phyloP scores from a whole-genome alignment of 1,140 invertebrate genomes.

The Sarcophaga peregrina region DNA sequence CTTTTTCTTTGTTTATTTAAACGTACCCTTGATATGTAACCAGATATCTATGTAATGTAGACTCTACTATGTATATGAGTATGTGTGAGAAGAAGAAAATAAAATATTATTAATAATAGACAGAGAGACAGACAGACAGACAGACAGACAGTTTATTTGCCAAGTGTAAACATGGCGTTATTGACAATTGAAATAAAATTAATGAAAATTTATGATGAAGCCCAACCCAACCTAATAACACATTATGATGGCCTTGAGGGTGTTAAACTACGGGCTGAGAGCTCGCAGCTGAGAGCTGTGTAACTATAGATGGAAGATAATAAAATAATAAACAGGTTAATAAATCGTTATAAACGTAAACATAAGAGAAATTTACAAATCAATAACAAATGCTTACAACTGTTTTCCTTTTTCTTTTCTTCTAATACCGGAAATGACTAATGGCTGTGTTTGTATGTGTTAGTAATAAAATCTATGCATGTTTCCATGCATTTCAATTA shows the following conservation, averaged over 20 bases:
- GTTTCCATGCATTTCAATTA: not conserved
- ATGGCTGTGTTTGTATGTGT: not conserved
- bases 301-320: not conserved
- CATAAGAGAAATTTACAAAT: not conserved
- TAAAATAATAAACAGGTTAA: conserved; percentile 1
- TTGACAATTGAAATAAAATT: not conserved
- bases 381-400: not conserved
- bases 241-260: not conserved
- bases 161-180: not conserved
- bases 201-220: not conserved
- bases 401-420: not conserved
- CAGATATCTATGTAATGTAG: too few species aligned
- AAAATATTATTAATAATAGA: conserved; percentile 9
- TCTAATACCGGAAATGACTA: not conserved
- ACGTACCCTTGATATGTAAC: too few species aligned
- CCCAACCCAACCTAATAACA: not conserved
- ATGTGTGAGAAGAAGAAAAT: not conserved
- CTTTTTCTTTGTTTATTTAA: not conserved
- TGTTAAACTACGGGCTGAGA: not conserved
- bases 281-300: too few species aligned
- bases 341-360: not conserved
- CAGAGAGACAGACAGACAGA: too few species aligned
- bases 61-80: not conserved
- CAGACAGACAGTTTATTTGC: not conserved
- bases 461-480: too few species aligned